These are phyloP conservation scores for Acipenser ruthenus DNA, from an alignment of 2,797 vertebrate species.

Conservation along the genomic window DNA sequence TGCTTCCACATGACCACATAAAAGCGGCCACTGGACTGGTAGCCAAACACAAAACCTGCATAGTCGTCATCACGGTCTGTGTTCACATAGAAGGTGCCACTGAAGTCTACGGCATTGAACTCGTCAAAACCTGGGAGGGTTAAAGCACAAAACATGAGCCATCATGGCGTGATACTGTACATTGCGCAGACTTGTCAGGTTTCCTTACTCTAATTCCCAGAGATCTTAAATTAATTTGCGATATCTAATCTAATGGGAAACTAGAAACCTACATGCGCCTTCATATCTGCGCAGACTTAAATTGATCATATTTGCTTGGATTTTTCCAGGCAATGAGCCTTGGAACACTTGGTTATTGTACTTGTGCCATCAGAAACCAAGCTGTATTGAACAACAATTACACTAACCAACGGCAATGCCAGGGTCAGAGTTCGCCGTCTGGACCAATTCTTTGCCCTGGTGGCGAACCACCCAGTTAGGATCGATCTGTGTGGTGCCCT, in stretches of 20 bases:
- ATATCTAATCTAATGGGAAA: too few relatives aligned
- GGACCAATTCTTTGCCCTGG: constrained; percentile 88
- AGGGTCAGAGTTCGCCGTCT: constrained; percentile 91
- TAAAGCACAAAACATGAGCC: too few relatives aligned
- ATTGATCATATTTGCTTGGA: too few relatives aligned
- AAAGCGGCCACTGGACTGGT: constrained; percentile 90
- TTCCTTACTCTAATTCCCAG: too few relatives aligned
- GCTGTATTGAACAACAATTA: neutral
- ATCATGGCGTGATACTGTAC: too few relatives aligned
- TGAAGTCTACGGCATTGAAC: constrained; percentile 90
- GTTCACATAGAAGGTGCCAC: constrained; percentile 91
- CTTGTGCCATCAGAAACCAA: too few relatives aligned
- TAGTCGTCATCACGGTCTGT: constrained; percentile 94
- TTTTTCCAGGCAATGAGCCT: too few relatives aligned
- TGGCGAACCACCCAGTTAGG: constrained; percentile 92
- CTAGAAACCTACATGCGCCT: too few relatives aligned
- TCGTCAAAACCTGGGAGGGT: constrained; percentile 73
- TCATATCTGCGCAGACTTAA: too few relatives aligned
- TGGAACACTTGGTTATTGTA: too few relatives aligned
- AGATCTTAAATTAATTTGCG: too few relatives aligned
- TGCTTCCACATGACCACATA: constrained; percentile 98
- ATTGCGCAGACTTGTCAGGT: too few relatives aligned
- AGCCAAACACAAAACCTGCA: constrained; percentile 87
- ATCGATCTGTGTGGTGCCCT: constrained; percentile 91
- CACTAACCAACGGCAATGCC: constrained; percentile 88